These are phyloP conservation scores for Lamellibrachia satsuma DNA, from an alignment of 2,888 invertebrate genomes.

Conservation along the genomic window DNA sequence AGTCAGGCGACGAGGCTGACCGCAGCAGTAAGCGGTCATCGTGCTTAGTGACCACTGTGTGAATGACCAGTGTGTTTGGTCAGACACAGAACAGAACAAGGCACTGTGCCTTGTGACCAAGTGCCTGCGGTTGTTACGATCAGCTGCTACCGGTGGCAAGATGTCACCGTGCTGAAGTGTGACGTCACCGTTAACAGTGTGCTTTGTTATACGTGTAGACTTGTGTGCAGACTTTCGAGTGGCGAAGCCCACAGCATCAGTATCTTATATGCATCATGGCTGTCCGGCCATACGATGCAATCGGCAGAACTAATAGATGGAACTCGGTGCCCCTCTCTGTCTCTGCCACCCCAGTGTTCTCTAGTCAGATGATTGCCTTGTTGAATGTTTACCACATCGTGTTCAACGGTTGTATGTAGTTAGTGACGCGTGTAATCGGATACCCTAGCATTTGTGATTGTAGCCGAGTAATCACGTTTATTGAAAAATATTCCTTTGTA, in stretches of 20 bases:
- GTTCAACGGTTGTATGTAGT: neutral
- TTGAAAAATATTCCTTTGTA: neutral
- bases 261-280: too few relatives aligned
- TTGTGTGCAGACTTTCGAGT: neutral
- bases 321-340: neutral
- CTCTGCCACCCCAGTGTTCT: neutral
- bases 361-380: conserved; percentile 12
- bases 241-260: neutral
- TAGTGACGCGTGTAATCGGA: conserved; percentile 1
- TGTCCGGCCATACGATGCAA: too few relatives aligned
- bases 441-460: neutral
- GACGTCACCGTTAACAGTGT: neutral
- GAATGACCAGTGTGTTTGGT: neutral
- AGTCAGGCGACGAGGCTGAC: neutral
- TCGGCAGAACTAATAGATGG: neutral
- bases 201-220: neutral
- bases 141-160: neutral
- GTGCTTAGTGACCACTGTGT: conserved; percentile 39
- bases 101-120: neutral
- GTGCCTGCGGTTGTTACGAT: neutral
- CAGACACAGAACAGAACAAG: neutral
- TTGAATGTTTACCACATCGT: conserved; percentile 3
- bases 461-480: neutral
- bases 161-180: too few relatives aligned
- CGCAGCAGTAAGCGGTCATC: conserved; percentile 20